Base-by-base conservation (phyloP, 2,888 invertebrate species). In the Drosophila tripunctata region DNA sequence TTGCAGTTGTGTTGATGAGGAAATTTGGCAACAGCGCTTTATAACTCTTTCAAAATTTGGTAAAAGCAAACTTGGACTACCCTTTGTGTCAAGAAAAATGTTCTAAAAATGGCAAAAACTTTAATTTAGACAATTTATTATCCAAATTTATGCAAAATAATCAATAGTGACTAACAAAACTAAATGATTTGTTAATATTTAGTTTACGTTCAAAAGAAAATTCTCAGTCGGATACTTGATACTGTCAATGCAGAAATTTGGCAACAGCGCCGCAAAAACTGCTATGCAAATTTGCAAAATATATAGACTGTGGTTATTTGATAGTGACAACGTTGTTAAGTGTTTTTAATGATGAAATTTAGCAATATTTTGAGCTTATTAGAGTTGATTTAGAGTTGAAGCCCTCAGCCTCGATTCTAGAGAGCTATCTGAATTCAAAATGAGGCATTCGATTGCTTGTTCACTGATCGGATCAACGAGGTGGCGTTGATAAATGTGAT, bases 401-500 rank as follows among this genome's bases (percentile, higher is more conserved):
- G 44, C 45, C 27, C 31, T 15, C 38, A 44, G 60, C 48, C 33
- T 51, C 54, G 45, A 47, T 31, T 30, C 31, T 27, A 30, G 27
- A 6, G 14, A 38, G 27, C 45, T 51, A 57, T 68, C 58, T 61
- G 68, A 61, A 75, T 65, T 41, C 56, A 63, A 67, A 71, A 65
- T 66, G 54, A 67, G 43, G 41, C 44, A 38, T 50, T 27, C 36
- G 24, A n/a, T n/a, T n/a, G n/a, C n/a, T n/a, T n/a, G n/a, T 19
- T 43, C 35, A 40, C 22, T 43, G 52, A 54, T 35, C 51, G 47
- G 60, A 30, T 51, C 48, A 36, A 60, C 44, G 44, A 27, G 33
- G n/a, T 35, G 40, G 36, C 63, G 45, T 75, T 75, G 79, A 80
- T 80, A 80, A 65, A 79, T 78, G 75, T 80, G 78, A 79, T 78